Evolutionary conservation across 2,888 invertebrate species (phyloP).

Genomic region (Xanthorhoe designata): DNA sequence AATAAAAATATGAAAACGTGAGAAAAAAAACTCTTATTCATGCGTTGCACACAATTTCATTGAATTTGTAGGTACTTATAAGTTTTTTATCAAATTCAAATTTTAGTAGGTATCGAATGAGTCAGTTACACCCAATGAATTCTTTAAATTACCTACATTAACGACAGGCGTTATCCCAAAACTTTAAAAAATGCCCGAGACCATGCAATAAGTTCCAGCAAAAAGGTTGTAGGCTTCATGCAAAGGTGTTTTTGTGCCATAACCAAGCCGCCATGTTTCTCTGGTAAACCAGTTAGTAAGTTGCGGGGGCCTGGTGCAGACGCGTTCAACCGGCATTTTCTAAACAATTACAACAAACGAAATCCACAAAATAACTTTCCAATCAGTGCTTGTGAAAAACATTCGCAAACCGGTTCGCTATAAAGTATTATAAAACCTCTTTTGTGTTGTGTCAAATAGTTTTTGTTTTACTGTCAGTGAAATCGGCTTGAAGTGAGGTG

Average conservation of each 20-base stretch:
- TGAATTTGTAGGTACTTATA: no score
- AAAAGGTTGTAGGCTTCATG: slow-evolving; percentile 33
- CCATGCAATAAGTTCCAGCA: slow-evolving; percentile 28
- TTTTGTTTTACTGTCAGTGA: slow-evolving; percentile 36
- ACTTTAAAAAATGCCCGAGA: not conserved
- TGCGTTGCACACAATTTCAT: not conserved
- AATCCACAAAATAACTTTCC: slow-evolving; percentile 30
- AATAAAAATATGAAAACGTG: slow-evolving; percentile 30
- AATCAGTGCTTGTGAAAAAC: slow-evolving; percentile 40
- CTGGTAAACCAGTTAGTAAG: slow-evolving; percentile 13
- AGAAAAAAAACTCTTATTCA: slow-evolving; percentile 20
- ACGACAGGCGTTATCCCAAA: slow-evolving; percentile 2
- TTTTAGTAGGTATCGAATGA: no score
- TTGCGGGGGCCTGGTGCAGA: slow-evolving; percentile 15
- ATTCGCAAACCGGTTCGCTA: slow-evolving; percentile 60
- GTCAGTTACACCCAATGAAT: no score
- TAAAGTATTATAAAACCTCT: slow-evolving; percentile 78
- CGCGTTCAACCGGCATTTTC: slow-evolving; percentile 19
- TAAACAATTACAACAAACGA: slow-evolving; percentile 24
- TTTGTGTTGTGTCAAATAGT: slow-evolving; percentile 55
- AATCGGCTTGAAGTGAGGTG: slow-evolving; percentile 39
- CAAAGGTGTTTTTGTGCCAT: slow-evolving; percentile 29
- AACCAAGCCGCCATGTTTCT: slow-evolving; percentile 33
- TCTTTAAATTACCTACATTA: not conserved
- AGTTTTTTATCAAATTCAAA: no score